These are phyloP conservation scores for Pogonus chalceus DNA, from an alignment of 1,140 invertebrate genomes.

Conservation along the genomic window DNA sequence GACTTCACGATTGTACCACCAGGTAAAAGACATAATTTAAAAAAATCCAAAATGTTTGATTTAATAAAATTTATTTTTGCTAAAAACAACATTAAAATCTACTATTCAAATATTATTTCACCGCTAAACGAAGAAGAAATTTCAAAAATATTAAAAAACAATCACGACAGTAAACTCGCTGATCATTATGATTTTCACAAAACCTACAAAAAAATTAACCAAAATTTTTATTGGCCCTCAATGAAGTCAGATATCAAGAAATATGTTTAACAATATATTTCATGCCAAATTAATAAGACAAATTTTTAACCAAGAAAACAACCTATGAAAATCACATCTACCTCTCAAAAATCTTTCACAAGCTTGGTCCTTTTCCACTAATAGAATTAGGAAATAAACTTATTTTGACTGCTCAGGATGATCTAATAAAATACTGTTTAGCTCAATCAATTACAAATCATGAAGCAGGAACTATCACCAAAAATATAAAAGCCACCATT, in stretches of 20 bases:
- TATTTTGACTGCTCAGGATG: slow-evolving; percentile 25
- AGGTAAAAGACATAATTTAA: no score
- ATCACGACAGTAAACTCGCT: slow-evolving; percentile 16
- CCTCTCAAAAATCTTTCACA: slow-evolving; percentile 19
- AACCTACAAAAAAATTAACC: no score
- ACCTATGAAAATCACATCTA: slow-evolving; percentile 27
- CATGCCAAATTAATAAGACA: slow-evolving; percentile 26
- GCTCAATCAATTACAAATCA: slow-evolving; percentile 24
- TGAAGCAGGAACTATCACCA: slow-evolving; percentile 25
- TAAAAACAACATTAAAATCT: no score
- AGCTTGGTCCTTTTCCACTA: slow-evolving; percentile 17
- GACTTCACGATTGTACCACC: no score
- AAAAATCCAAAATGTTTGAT: no score
- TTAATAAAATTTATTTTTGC: no score
- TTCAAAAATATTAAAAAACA: slow-evolving; percentile 19
- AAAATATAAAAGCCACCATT: no score
- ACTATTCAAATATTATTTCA: no score
- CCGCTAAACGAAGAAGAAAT: no score
- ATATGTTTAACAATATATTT: slow-evolving; percentile 22
- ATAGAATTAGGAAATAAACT: slow-evolving; percentile 15
- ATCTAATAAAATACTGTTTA: slow-evolving; percentile 27
- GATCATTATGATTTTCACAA: no score
- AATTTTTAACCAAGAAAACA: slow-evolving; percentile 17
- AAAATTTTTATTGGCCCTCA: slow-evolving; percentile 22
- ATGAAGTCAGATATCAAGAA: slow-evolving; percentile 25